These are phyloP conservation scores for Xenotilapia leptura DNA, from an alignment of 2,113 vertebrate genomes.

Conservation along the genomic window DNA sequence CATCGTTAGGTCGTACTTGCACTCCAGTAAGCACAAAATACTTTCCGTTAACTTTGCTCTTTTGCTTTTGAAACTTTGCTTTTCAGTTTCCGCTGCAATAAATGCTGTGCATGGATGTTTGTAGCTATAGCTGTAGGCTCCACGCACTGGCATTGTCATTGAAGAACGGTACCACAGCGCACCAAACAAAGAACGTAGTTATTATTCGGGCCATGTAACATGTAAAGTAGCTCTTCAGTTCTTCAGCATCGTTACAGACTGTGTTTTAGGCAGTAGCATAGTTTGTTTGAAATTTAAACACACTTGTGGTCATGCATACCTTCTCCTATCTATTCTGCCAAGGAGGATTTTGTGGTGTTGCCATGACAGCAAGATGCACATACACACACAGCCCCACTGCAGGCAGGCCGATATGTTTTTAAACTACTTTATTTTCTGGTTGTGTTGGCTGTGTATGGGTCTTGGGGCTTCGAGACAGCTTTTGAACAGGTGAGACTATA, in stretches of 20 bases:
- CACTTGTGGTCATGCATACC: not conserved
- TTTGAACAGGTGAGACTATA: not conserved
- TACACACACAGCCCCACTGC: not conserved
- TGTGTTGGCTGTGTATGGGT: not conserved
- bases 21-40: not conserved
- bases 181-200: not conserved
- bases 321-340: not conserved
- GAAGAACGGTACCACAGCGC: not conserved
- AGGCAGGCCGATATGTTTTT: not conserved
- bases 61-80: not conserved
- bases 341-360: not conserved
- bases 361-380: not conserved
- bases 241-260: not conserved
- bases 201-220: not conserved
- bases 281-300: not conserved
- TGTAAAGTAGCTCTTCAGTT: not conserved
- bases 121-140: not conserved
- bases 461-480: conserved; percentile 14
- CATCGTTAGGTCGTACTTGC: not conserved
- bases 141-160: not conserved
- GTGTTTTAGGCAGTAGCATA: not conserved
- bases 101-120: not conserved
- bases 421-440: not conserved
- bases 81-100: not conserved
- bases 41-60: not conserved